Conservation (phyloP, 2,797 vertebrate genomes). For the Triplophysa bombifrons region DNA sequence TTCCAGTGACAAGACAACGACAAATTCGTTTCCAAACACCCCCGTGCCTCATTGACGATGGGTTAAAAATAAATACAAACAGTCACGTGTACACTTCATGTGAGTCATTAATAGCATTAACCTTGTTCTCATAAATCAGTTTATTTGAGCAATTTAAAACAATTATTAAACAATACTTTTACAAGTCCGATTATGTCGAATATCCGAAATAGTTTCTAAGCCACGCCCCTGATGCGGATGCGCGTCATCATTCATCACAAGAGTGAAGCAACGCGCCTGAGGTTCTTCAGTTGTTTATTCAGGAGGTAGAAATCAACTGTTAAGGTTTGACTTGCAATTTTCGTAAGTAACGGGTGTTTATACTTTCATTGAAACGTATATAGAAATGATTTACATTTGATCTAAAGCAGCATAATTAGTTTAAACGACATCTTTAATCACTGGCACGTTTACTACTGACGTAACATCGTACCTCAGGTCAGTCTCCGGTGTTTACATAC, state of each 20-base stretch:
- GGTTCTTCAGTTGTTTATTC: neutral
- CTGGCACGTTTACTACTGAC: neutral
- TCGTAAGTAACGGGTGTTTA: slow-evolving; percentile 21
- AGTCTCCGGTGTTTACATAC: neutral
- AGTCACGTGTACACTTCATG: neutral
- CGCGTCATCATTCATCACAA: neutral
- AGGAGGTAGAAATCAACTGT: neutral
- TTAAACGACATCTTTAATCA: too few species aligned
- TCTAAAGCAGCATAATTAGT: neutral
- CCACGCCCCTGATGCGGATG: neutral
- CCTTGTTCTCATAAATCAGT: too few species aligned
- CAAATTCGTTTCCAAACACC: neutral
- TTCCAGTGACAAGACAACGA: neutral
- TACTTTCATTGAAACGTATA: neutral
- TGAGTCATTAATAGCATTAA: too few species aligned
- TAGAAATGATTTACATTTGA: neutral
- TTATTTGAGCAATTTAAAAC: neutral
- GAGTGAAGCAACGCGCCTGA: neutral
- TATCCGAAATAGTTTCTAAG: neutral
- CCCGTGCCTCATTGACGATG: neutral
- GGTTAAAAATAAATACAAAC: neutral
- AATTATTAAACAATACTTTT: neutral
- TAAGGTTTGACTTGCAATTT: neutral
- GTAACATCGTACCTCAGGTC: neutral
- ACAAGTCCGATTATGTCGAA: too few species aligned